Conservation (phyloP, 92 coral and sea anemone species). For the Epizoanthus fatuus region DNA sequence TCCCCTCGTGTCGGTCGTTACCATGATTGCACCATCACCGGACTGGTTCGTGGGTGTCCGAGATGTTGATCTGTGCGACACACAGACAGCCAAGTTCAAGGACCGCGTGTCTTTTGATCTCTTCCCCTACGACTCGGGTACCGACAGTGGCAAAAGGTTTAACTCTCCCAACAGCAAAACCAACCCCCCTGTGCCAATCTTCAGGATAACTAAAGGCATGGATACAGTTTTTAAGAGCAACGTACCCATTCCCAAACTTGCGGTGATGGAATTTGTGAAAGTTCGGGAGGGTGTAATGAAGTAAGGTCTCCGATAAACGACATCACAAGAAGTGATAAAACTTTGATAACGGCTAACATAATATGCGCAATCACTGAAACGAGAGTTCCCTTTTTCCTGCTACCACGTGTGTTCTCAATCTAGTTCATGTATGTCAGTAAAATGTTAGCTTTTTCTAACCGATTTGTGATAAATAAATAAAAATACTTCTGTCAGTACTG, state of each 20-base stretch:
- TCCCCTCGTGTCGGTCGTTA: conserved; percentile 54
- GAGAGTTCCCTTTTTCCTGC: too few species aligned
- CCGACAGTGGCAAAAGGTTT: conserved; percentile 46
- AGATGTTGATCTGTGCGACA: conserved; percentile 53
- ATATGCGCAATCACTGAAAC: too few species aligned
- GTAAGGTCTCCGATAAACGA: too few species aligned
- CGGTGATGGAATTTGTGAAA: conserved; percentile 47
- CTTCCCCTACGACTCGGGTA: conserved; percentile 65
- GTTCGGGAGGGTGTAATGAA: background rate
- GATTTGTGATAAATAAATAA: too few species aligned
- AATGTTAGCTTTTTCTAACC: too few species aligned
- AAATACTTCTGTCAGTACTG: too few species aligned
- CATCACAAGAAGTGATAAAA: too few species aligned
- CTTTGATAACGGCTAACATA: too few species aligned
- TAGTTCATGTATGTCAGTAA: too few species aligned
- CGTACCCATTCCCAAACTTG: conserved; percentile 21
- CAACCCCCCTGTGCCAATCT: conserved; percentile 45
- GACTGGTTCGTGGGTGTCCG: conserved; percentile 73
- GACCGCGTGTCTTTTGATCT: background rate
- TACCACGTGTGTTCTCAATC: too few species aligned
- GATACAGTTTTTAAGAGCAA: conserved; percentile 27
- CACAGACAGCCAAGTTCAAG: conserved; percentile 37
- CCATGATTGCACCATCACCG: conserved; percentile 72
- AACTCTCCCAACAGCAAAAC: background rate
- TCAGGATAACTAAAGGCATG: conserved; percentile 19